A percentile compares a stretch with the other conserved stretches of the same genome.
Evolutionary conservation across 1,140 invertebrate genomes (phyloP).

Genomic region (Copidosoma floridanum): DNA sequence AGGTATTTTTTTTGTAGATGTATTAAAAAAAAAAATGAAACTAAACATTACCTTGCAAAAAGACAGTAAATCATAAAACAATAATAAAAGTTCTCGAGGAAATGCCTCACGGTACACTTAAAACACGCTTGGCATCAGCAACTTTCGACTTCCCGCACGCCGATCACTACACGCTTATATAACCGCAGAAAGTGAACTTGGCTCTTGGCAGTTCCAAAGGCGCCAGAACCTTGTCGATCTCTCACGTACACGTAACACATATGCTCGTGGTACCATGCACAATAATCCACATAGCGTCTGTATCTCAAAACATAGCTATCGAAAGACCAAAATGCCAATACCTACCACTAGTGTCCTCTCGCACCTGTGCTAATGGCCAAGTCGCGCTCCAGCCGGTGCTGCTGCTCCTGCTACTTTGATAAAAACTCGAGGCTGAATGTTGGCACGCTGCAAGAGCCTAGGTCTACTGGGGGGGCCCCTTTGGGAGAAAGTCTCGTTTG

Average conservation of each 20-base stretch:
- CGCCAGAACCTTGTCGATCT: too few species aligned
- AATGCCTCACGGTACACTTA: background rate
- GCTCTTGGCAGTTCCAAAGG: background rate
- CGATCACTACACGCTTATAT: slow-evolving; percentile 6
- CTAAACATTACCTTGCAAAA: too few species aligned
- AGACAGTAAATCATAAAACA: background rate
- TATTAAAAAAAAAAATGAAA: too few species aligned
- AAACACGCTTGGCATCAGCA: too few species aligned
- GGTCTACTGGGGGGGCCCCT: slow-evolving; percentile 31
- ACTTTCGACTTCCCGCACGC: slow-evolving; percentile 14
- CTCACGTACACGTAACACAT: too few species aligned
- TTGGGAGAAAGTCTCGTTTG: slow-evolving; percentile 46
- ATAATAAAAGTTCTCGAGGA: background rate
- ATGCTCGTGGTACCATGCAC: background rate
- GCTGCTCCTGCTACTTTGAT: slow-evolving; percentile 42
- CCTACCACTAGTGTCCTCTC: background rate
- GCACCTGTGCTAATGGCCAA: too few species aligned
- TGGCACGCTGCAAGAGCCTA: slow-evolving; percentile 28
- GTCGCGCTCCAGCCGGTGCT: background rate
- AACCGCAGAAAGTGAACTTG: slow-evolving; percentile 19
- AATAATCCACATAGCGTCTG: too few species aligned
- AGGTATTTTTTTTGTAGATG: too few species aligned
- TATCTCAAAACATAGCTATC: too few species aligned
- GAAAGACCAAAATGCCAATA: too few species aligned
- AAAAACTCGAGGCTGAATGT: slow-evolving; percentile 50